Evolutionary conservation across 2,113 vertebrate genomes (phyloP), one percentile per base, ranked within the genome.

Genomic region (Leucosticte australis): DNA sequence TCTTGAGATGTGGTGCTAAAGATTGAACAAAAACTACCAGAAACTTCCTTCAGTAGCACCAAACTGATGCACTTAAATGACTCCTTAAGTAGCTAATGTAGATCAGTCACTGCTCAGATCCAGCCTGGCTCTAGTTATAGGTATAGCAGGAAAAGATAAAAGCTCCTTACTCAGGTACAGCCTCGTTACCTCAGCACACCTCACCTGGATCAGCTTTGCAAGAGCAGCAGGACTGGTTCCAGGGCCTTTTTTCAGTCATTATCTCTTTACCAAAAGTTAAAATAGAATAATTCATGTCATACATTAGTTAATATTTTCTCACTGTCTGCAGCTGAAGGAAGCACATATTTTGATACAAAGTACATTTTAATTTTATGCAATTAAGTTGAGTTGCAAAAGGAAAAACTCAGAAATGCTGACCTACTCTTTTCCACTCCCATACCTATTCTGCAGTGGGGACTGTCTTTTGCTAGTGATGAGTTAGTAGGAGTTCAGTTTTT

Each of bases 331-430:
- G 84, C 37, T 62, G 24, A 82, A 70, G 55, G 68, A 78, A 89
- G 24, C 7, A 3, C 0, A 0, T 80, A 15, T 77, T 83, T 69
- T 69, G 60, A 37, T 21, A 33, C 18, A 28, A 53, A 30, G 17
- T 62, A 27, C 28, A 14, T 79, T 80, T 15, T 31, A 23, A 20
- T 65, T 50, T 52, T 46, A 2, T 52, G 6, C 15, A 62, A 49
- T 68, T 56, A 57, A 49, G 13, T 81, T 86, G 71, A 41, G 15
- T 53, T 77, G 23, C 42, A 62, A 50, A 37, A 10, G 35, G 68
- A 52, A 73, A 70, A 86, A 39, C 20, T 10, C 0, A 64, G 46
- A 79, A 76, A 52, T 86, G 44, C 15, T 92, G 73, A 69, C 47
- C 17, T 60, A 13, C 2, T 65, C 8, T 80, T 83, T 87, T 46